Base-by-base conservation (phyloP, 2,888 invertebrate species). In the Elysia crispata region DNA sequence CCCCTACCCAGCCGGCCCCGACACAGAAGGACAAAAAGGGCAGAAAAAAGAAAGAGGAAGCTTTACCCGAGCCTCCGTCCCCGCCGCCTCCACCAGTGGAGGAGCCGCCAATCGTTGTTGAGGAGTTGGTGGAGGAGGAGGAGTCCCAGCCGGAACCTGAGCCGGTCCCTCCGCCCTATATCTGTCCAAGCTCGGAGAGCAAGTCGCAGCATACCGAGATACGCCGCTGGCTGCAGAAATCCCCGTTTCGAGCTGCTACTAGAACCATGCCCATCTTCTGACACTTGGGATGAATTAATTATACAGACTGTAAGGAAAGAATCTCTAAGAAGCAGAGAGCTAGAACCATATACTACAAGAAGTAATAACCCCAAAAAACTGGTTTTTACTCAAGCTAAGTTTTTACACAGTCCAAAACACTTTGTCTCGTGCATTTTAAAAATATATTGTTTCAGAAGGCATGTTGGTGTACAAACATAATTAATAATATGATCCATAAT, bases 131-230 rank as follows among this genome's bases (percentile, higher is more conserved):
- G 30, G 23, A 20, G 0, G 49, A 77, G 18, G n/a, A 3, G n/a
- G 70, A 70, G 11, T 62, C 72, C 13, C 54, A 57, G n/a, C 28
- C 50, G n/a, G 50, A 66, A 69, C 33, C 23, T 23, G 78, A 78
- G 23, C 64, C 73, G 18, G 18, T 0, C 18, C 23, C 50, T 20
- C 78, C 78, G 13, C 13, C 20, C 0, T 64, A 60, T 18, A 78
- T 78, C 23, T 78, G 78, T 31, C 78, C 78, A 23, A 78, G 78
- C 54, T 78, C 78, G 28, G 30, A 15, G 6, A 50, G 18, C 30
- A 73, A 54, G 28, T 78, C 78, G 1, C 64, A 54, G 0, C 18
- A 50, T 0, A 31, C 73, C 0, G 78, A 78, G 69, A 73, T 78
- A 0, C 60, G 73, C n/a, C 30, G 25, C 15, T 78, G 78, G 78